A percentile compares a stretch with the other conserved stretches of the same genome.
Conservation (phyloP, 2,113 vertebrate genomes). For the Sinocyclocheilus anophthalmus region DNA sequence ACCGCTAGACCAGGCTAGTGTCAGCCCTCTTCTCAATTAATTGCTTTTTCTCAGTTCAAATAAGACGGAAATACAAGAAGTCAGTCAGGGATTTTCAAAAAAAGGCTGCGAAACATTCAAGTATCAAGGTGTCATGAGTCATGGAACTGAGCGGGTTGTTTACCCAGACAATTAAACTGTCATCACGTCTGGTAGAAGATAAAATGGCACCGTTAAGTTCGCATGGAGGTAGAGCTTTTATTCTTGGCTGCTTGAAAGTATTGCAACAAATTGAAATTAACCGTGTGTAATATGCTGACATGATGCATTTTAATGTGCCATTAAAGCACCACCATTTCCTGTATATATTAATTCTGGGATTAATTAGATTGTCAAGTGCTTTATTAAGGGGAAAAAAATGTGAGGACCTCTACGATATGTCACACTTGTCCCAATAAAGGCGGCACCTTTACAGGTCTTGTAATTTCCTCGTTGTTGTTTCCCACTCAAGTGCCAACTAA, state of each 20-base stretch:
- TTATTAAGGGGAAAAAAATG: background rate
- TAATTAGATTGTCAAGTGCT: slow-evolving; percentile 27
- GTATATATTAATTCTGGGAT: slow-evolving; percentile 41
- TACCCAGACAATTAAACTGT: slow-evolving; percentile 56
- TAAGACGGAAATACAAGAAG: slow-evolving; percentile 52
- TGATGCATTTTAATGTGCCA: slow-evolving; percentile 36
- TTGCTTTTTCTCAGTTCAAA: slow-evolving; percentile 56
- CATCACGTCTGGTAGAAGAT: slow-evolving; percentile 50
- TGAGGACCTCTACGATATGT: background rate
- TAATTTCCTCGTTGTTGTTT: slow-evolving; percentile 21
- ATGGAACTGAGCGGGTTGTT: slow-evolving; percentile 40
- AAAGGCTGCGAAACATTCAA: slow-evolving; percentile 38
- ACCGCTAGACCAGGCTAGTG: too few species aligned
- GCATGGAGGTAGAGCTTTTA: slow-evolving; percentile 32
- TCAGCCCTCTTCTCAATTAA: slow-evolving; percentile 50
- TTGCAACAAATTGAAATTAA: slow-evolving; percentile 47
- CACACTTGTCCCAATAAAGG: background rate
- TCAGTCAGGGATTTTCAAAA: slow-evolving; percentile 46
- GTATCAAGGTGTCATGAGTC: slow-evolving; percentile 36
- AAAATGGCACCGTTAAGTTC: slow-evolving; percentile 46
- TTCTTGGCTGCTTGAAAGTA: slow-evolving; percentile 28
- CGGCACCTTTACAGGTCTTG: slow-evolving; percentile 1
- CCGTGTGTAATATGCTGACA: slow-evolving; percentile 41
- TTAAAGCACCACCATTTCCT: background rate
- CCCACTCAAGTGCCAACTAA: background rate